A percentile compares a stretch with the other conserved stretches of the same genome.
Conservation (phyloP, 2,888 invertebrate genomes). For the Synergus laeviventris region DNA sequence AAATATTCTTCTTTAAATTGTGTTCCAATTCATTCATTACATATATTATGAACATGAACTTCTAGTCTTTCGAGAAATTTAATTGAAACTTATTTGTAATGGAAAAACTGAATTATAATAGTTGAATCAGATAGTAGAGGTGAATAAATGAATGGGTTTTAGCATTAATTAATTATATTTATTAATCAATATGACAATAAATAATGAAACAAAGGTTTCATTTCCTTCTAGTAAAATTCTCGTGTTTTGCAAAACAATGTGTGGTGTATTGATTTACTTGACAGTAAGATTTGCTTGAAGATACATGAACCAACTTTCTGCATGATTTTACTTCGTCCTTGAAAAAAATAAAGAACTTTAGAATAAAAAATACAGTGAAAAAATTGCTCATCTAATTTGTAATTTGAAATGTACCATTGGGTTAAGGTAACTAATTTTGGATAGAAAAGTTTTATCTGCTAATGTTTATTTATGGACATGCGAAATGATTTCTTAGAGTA, state of each 20-base stretch:
- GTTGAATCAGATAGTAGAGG: background rate
- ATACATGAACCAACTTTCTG: background rate
- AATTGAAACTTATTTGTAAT: background rate
- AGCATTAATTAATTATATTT: background rate
- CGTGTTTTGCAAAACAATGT: background rate
- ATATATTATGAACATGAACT: constrained; percentile 5
- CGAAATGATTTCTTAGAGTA: background rate
- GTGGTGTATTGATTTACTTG: background rate
- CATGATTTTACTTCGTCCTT: background rate
- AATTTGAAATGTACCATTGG: background rate
- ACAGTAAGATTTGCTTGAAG: too few species aligned
- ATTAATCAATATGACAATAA: background rate
- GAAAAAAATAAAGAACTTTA: background rate
- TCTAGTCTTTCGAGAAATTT: background rate
- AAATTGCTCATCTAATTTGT: background rate
- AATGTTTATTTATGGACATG: background rate
- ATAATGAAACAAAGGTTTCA: background rate
- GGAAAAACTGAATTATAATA: background rate
- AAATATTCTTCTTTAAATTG: background rate
- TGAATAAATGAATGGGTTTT: background rate
- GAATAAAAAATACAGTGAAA: background rate
- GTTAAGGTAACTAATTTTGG: too few species aligned
- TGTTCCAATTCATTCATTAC: constrained; percentile 2
- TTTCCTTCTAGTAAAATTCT: background rate
- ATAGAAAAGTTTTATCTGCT: background rate